Percentiles rank a stretch among this genome's conserved stretches.
Conservation (phyloP, 2,797 vertebrate species). For the Danio albolineatus region DNA sequence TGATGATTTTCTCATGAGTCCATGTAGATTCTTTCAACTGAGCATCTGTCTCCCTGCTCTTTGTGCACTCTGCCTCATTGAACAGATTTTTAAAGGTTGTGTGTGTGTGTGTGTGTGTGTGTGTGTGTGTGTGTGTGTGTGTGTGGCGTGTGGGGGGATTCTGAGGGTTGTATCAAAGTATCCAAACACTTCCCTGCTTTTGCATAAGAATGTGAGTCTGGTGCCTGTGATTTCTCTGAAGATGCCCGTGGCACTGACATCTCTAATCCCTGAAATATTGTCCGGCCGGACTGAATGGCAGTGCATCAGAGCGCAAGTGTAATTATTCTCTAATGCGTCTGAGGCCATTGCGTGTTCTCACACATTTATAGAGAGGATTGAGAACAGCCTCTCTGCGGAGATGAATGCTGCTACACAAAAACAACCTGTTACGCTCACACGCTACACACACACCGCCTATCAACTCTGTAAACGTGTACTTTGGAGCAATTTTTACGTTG, state of each 20-base stretch:
- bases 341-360: conserved; percentile 82
- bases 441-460: conserved; percentile 69
- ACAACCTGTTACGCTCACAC: conserved; percentile 70
- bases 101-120: conserved; percentile 77
- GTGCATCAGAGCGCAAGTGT: conserved; percentile 76
- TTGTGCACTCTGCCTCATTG: conserved; percentile 81
- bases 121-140: neutral
- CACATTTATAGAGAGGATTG: conserved; percentile 81
- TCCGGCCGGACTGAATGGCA: conserved; percentile 66
- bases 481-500: conserved; percentile 1
- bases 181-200: conserved; percentile 83
- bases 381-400: conserved; percentile 68
- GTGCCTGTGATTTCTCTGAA: conserved; percentile 82
- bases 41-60: conserved; percentile 67
- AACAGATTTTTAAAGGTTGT: conserved; percentile 86
- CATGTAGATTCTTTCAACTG: conserved; percentile 16
- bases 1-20: conserved; percentile 36
- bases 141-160: neutral
- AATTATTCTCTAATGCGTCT: conserved; percentile 85
- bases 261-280: conserved; percentile 75
- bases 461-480: conserved; percentile 3
- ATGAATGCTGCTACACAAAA: conserved; percentile 36
- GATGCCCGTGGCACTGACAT: conserved; percentile 81
- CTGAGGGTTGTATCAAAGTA: conserved; percentile 82
- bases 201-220: conserved; percentile 90